Base-by-base conservation (phyloP, 2,113 vertebrate genomes). In the Hemibagrus wyckioides region DNA sequence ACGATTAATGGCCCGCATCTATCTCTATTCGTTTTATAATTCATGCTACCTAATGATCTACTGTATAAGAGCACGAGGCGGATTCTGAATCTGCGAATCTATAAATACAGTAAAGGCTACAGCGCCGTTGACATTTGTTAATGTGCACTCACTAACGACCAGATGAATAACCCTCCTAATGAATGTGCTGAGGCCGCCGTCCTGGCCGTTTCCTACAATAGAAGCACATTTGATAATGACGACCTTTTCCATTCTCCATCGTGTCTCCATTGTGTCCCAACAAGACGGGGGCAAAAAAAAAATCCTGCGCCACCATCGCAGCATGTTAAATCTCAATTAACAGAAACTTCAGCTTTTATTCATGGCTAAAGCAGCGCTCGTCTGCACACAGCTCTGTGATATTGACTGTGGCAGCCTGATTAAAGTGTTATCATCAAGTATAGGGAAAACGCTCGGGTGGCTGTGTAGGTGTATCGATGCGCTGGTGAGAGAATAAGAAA, bases 101-200 rank as follows among this genome's bases (percentile, higher is more conserved):
- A 89, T 91, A 90, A 93, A 92, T 91, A 90, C 88, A 89, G 73
- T 80, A 44, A 44, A 80, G 61, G 90, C 89, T 89, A 89, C 86
- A 90, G 84, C 80, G 86, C 85, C 30, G 80, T 75, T 86, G 88
- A 91, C 92, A 91, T 88, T 89, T 87, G 80, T 87, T 89, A 91
- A 93, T 91, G 89, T 92, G 88, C 89, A 84, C 57, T 86, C 23
- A 63, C 91, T 88, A 94, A 93, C 89, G 88, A 91, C 88, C 88
- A 79, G 89, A 92, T 90, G 83, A 93, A 90, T 86, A 80, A 87
- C 59, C 88, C 54, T 0, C 88, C 81, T 92, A 92, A 92, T 92
- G 91, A 93, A 92, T 90, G 84, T 44, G 50, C 80, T 86, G 87
- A 90, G 87, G 89, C 80, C 59, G 81, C 88, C 15, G 91, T 90